Percentiles rank a stretch among this genome's conserved stretches.
Conservation (phyloP, 2,797 vertebrate species). For the Coccyzus lansbergi region DNA sequence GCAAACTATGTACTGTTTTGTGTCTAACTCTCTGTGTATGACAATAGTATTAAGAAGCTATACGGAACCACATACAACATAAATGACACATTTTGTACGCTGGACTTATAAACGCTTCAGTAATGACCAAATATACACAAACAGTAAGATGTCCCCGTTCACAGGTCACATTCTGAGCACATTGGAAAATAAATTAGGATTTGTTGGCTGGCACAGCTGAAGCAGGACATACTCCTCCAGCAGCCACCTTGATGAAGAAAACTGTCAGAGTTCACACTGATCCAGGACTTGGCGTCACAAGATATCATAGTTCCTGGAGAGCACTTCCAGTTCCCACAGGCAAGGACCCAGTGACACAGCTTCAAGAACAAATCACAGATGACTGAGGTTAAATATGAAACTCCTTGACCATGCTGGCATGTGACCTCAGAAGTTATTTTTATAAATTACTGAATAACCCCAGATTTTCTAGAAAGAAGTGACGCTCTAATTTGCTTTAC, state of each 20-base stretch:
- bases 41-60: not conserved
- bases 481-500: not conserved
- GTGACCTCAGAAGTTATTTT: not conserved
- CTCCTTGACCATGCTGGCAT: constrained; percentile 32
- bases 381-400: constrained; percentile 35
- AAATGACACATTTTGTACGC: not conserved
- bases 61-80: not conserved
- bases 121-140: accelerated
- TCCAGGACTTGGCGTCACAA: constrained; percentile 63
- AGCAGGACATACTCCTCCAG: not conserved
- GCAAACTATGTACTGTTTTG: not conserved
- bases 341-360: constrained; percentile 12
- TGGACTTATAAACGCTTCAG: not conserved
- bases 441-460: not conserved
- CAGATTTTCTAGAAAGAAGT: not conserved
- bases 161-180: not conserved
- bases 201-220: constrained; percentile 36
- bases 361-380: constrained; percentile 45
- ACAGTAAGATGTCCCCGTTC: not conserved
- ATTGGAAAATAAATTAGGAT: not conserved
- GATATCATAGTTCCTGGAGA: constrained; percentile 46
- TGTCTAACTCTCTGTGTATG: not conserved
- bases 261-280: constrained; percentile 70
- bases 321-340: constrained; percentile 38
- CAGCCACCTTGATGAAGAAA: constrained; percentile 64